Percentiles rank a stretch among this genome's conserved stretches.
These are phyloP conservation scores for Eumaeus atala DNA, from an alignment of 1,140 invertebrate genomes.

Conservation along the genomic window DNA sequence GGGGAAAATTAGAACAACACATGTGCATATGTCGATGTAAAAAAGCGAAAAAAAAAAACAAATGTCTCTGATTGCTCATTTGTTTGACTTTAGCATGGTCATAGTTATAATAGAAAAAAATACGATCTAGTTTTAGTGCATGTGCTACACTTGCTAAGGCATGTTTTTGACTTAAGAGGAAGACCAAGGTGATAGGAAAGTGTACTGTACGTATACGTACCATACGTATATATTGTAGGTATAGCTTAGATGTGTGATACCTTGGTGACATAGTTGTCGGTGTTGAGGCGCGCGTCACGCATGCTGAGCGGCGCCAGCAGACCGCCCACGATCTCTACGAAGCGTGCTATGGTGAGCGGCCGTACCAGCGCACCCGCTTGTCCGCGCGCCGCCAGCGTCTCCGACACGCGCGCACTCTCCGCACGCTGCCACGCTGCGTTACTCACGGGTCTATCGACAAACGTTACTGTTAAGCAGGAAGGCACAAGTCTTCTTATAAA, in stretches of 20 bases:
- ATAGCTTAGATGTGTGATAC: slow-evolving; percentile 17
- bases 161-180: too few species aligned
- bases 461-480: neutral
- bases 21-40: too few species aligned
- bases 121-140: too few species aligned
- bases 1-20: too few species aligned
- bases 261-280: slow-evolving; percentile 55
- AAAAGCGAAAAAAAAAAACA: too few species aligned
- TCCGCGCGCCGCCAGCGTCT: slow-evolving; percentile 29
- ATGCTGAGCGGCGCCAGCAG: slow-evolving; percentile 32
- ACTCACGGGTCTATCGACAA: slow-evolving; percentile 31
- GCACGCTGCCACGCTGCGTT: slow-evolving; percentile 47
- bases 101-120: too few species aligned
- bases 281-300: slow-evolving; percentile 41
- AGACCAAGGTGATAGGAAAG: too few species aligned
- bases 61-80: too few species aligned
- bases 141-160: too few species aligned
- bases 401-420: slow-evolving; percentile 27
- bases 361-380: slow-evolving; percentile 33
- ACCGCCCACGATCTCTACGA: slow-evolving; percentile 40
- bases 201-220: too few species aligned
- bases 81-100: too few species aligned
- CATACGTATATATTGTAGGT: too few species aligned
- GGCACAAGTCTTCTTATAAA: neutral
- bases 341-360: slow-evolving; percentile 57